Base-by-base conservation (phyloP, 1,140 invertebrate species). In the Pinna nobilis region DNA sequence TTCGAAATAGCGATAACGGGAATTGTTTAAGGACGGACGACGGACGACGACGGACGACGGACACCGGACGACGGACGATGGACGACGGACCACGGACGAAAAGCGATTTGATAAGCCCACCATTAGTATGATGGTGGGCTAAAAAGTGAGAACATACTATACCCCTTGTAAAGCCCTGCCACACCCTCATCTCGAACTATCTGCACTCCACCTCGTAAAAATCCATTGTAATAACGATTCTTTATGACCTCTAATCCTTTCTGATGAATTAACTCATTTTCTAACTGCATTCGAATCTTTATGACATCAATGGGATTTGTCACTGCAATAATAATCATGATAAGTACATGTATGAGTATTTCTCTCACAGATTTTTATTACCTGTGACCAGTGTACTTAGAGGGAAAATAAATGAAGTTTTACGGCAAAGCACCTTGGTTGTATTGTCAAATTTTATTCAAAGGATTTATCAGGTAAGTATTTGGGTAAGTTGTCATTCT, bases 291-390 rank as follows among this genome's bases (percentile, higher is more conserved):
- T 4, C 83, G 78, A 37, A 79, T 84, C 70, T 85, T 85, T 5
- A 85, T 74, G 3, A 85, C 83, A 77, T 85, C 83, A 23, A 85
- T 73, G 2, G 83, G 83, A 44, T 83, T 85, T 61, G 83, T 85
- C 2, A 82, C 81, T 83, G 59, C 51, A 81, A 74, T 61, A 55
- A 28, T 39, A 37, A 9, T 35, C 30, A 67, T n/a, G n/a, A n/a
- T 20, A n/a, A 13, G n/a, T 20, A 60, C 1, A 51, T 51, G 20
- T 51, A 51, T 44, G n/a, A 23, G 13, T 15, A 23, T 53, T 13
- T 23, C 9, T 13, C 7, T n/a, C 50, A n/a, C 20, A 41, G 18
- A 13, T 3, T 23, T 18, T 63, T 11, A 23, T 25, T 39, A 44
- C 37, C 25, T 20, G 55, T 57, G 30, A 5, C 53, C 53, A 57